These are phyloP conservation scores for Spisula subtruncata DNA, from an alignment of 2,888 invertebrate genomes.

Conservation along the genomic window DNA sequence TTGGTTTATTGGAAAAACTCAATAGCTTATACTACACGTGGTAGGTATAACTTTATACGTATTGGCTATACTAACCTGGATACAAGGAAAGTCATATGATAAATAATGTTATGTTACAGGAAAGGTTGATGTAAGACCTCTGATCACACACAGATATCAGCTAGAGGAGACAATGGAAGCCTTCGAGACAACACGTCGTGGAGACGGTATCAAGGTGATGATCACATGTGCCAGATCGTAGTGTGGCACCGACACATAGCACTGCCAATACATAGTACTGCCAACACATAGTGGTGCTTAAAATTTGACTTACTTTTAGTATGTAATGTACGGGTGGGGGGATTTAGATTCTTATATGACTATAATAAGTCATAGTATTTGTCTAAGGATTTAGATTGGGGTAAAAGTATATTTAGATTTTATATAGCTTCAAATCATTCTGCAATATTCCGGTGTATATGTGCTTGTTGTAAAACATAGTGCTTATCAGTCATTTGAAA, in stretches of 20 bases:
- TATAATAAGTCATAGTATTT: neutral
- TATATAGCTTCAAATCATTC: too few species aligned
- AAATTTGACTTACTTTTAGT: neutral
- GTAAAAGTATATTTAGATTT: too few species aligned
- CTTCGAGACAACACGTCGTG: slow-evolving; percentile 93
- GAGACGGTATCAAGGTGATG: slow-evolving; percentile 92
- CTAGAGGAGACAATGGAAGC: slow-evolving; percentile 91
- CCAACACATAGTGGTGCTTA: neutral
- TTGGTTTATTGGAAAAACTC: too few species aligned
- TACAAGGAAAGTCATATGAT: too few species aligned
- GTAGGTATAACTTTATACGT: too few species aligned
- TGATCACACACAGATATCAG: slow-evolving; percentile 84
- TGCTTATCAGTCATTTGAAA: too few species aligned
- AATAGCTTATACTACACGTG: too few species aligned
- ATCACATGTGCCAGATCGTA: slow-evolving; percentile 72
- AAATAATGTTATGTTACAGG: slow-evolving; percentile 8
- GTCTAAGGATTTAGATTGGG: too few species aligned
- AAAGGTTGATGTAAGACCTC: slow-evolving; percentile 62
- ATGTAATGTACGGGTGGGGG: neutral
- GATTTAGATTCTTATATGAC: neutral
- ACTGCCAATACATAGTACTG: too few species aligned
- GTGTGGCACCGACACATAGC: neutral
- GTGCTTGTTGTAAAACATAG: too few species aligned
- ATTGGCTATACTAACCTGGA: too few species aligned
- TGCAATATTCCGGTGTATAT: too few species aligned